Percentiles rank a stretch among this genome's conserved stretches.
These are phyloP conservation scores for Ceratina calcarata DNA, from an alignment of 1,140 invertebrate genomes.

Conservation along the genomic window DNA sequence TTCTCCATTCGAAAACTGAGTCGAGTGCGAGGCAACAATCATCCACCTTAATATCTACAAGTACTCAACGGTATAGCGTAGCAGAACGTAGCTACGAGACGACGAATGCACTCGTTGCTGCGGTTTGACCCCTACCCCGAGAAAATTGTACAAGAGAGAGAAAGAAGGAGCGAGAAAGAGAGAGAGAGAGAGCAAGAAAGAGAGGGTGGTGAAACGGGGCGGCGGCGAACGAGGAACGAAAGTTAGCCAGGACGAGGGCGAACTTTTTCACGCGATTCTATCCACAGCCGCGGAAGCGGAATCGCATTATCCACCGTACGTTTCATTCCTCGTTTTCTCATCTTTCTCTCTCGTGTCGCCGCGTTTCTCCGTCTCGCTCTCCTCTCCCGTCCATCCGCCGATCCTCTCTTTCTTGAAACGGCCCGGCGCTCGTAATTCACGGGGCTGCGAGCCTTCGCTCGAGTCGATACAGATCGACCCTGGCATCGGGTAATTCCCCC, in stretches of 20 bases:
- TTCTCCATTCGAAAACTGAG: no score
- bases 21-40: neutral
- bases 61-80: neutral
- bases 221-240: constrained; percentile 43
- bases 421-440: constrained; percentile 50
- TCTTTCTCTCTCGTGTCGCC: neutral
- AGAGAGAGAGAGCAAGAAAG: neutral
- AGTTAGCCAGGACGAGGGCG: constrained; percentile 42
- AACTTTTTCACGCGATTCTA: constrained; percentile 61
- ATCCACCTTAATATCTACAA: neutral
- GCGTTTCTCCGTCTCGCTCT: neutral
- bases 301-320: constrained; percentile 63
- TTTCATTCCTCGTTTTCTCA: constrained; percentile 36
- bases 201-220: neutral
- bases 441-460: neutral
- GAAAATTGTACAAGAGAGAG: constrained; percentile 14
- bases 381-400: neutral
- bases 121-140: constrained; percentile 38
- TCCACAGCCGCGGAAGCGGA: constrained; percentile 44
- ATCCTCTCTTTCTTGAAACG: constrained; percentile 22
- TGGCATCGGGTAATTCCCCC: constrained; percentile 36
- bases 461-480: constrained; percentile 53
- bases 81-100: constrained; percentile 11
- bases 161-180: no score
- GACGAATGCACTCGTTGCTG: constrained; percentile 35